phyloP scores from a whole-genome alignment of 2,888 invertebrate genomes.

The Ethmia dodecea region DNA sequence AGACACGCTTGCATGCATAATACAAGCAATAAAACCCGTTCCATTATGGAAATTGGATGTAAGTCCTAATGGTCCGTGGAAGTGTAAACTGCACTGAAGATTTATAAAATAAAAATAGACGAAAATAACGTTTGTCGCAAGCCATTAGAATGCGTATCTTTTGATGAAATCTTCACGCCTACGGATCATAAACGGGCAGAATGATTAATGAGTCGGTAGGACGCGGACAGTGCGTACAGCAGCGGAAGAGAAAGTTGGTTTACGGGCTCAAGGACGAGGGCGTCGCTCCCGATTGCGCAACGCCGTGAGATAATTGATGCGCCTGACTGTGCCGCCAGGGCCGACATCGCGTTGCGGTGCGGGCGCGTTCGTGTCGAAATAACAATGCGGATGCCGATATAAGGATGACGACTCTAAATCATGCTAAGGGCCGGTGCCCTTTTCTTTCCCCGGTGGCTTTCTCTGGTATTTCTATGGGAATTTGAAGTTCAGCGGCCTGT shows the following conservation, averaged over 20 bases:
- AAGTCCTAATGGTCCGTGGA: neutral
- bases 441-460: no score
- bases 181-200: conserved; percentile 19
- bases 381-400: conserved; percentile 49
- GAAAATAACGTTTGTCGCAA: neutral
- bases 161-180: conserved; percentile 31
- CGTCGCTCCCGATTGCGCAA: conserved; percentile 60
- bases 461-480: conserved; percentile 27
- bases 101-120: no score
- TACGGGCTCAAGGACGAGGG: conserved; percentile 68
- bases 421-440: no score
- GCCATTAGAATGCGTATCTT: conserved; percentile 22
- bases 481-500: neutral
- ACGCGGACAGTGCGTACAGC: conserved; percentile 21
- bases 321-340: conserved; percentile 18
- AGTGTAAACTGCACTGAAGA: no score
- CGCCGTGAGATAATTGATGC: conserved; percentile 44
- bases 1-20: conserved; percentile 6
- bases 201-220: conserved; percentile 30
- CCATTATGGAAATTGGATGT: conserved; percentile 27
- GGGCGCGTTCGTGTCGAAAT: conserved; percentile 35
- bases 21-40: conserved; percentile 12
- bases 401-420: conserved; percentile 62
- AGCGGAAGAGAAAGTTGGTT: conserved; percentile 62
- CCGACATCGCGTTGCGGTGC: conserved; percentile 12